phyloP scores from a whole-genome alignment of 2,888 invertebrate species.

The Dastarcus helophoroides region DNA sequence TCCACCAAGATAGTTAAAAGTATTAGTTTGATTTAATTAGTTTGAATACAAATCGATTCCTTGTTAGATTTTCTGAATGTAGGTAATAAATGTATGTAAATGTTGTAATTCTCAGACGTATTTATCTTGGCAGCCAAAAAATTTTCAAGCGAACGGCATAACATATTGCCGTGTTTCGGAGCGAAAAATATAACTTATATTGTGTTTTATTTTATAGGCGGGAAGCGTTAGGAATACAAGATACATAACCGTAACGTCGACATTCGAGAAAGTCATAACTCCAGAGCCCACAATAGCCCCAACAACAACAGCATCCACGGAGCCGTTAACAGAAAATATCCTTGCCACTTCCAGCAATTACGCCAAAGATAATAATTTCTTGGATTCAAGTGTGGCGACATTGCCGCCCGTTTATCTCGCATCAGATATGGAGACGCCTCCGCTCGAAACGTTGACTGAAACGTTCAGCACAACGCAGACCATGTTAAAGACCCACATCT shows the following conservation, averaged over 20 bases:
- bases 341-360: conserved; percentile 64
- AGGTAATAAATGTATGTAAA: too few relatives aligned
- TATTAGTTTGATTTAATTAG: too few relatives aligned
- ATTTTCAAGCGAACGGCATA: too few relatives aligned
- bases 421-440: conserved; percentile 70
- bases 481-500: conserved; percentile 76
- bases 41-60: too few relatives aligned
- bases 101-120: too few relatives aligned
- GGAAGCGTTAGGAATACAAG: conserved; percentile 79
- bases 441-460: conserved; percentile 78
- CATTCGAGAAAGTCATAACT: conserved; percentile 63
- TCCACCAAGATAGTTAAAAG: too few relatives aligned
- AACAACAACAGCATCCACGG: conserved; percentile 51
- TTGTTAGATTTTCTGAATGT: too few relatives aligned
- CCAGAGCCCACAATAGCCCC: conserved; percentile 42
- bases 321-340: conserved; percentile 80
- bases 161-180: too few relatives aligned
- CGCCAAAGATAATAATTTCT: conserved; percentile 52
- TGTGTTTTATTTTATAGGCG: conserved; percentile 45
- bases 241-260: conserved; percentile 78
- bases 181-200: too few relatives aligned
- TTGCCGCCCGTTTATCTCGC: conserved; percentile 68
- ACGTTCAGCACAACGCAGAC: conserved; percentile 86
- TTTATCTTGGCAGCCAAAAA: too few relatives aligned
- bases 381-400: conserved; percentile 73